Percentiles rank a stretch among this genome's conserved stretches.
phyloP scores from a whole-genome alignment of 1,140 invertebrate genomes.

The Trissolcus basalis region DNA sequence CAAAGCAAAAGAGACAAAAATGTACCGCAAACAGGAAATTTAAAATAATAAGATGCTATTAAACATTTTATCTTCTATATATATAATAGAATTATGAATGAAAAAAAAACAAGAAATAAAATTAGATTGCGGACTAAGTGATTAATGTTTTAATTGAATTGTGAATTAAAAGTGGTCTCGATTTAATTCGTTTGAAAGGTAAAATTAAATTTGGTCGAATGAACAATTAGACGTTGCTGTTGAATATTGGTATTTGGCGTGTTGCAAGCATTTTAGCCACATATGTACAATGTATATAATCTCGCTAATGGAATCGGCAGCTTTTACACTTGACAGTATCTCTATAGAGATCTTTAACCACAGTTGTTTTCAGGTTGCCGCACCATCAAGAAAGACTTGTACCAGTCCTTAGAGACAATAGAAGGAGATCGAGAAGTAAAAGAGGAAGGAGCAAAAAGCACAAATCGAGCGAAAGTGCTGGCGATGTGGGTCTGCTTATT shows the following conservation, averaged over 20 bases:
- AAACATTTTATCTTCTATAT: no score
- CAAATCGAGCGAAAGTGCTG: constrained; percentile 50
- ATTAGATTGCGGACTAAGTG: no score
- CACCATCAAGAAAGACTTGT: constrained; percentile 64
- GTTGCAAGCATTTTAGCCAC: neutral
- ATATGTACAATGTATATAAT: constrained; percentile 31
- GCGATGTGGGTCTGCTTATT: constrained; percentile 63
- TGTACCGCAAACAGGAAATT: no score
- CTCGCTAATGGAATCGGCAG: constrained; percentile 44
- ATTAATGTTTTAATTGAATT: no score
- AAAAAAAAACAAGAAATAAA: no score
- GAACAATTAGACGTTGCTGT: neutral
- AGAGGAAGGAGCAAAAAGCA: constrained; percentile 57
- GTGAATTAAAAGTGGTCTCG: no score
- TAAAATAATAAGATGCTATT: no score
- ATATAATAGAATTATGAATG: no score
- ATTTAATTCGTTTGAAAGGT: no score
- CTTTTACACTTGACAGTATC: constrained; percentile 59
- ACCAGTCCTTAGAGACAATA: constrained; percentile 54
- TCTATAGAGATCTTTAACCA: constrained; percentile 70
- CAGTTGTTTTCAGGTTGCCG: constrained; percentile 70
- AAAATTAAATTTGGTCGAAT: no score
- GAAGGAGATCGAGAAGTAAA: constrained; percentile 35
- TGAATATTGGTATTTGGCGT: neutral
- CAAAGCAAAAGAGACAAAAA: no score